A percentile compares a stretch with the other conserved stretches of the same genome.
Evolutionary conservation across 1,140 invertebrate species (phyloP).

Genomic region (Cecropterus lyciades): DNA sequence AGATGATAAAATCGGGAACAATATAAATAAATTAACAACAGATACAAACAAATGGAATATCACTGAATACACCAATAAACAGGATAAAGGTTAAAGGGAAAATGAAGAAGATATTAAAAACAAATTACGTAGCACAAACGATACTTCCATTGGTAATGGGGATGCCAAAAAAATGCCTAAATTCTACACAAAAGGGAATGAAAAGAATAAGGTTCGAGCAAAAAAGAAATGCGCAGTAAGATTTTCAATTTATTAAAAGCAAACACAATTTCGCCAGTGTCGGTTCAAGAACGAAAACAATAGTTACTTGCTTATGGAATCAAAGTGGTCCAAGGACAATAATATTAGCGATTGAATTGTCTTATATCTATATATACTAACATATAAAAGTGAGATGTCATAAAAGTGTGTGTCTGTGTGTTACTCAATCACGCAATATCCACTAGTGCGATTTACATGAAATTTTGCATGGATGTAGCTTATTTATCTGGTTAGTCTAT

Average conservation of each 20-base stretch:
- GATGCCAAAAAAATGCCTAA: conserved; percentile 36
- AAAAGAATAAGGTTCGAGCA: conserved; percentile 27
- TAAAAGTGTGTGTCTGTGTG: too few relatives aligned
- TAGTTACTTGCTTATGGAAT: conserved; percentile 47
- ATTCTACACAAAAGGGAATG: conserved; percentile 35
- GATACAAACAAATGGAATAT: conserved; percentile 24
- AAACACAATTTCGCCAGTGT: conserved; percentile 61
- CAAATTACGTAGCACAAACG: conserved; percentile 46
- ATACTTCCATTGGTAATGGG: conserved; percentile 42
- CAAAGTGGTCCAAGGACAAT: conserved; percentile 26
- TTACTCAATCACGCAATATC: too few relatives aligned
- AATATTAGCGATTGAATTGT: conserved; percentile 17
- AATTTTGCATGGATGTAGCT: too few relatives aligned
- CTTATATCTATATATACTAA: not conserved
- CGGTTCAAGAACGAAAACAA: conserved; percentile 52
- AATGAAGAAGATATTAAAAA: conserved; percentile 46
- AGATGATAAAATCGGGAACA: conserved; percentile 31
- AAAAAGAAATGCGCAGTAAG: conserved; percentile 49
- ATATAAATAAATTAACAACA: conserved; percentile 28
- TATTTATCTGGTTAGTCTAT: too few relatives aligned
- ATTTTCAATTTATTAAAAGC: conserved; percentile 71
- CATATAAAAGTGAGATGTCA: too few relatives aligned
- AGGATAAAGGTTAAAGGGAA: conserved; percentile 16
- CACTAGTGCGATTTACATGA: too few relatives aligned
- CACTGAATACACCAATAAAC: conserved; percentile 21